Conservation (phyloP, 2,888 invertebrate genomes). For the Pyrrhia umbra region DNA sequence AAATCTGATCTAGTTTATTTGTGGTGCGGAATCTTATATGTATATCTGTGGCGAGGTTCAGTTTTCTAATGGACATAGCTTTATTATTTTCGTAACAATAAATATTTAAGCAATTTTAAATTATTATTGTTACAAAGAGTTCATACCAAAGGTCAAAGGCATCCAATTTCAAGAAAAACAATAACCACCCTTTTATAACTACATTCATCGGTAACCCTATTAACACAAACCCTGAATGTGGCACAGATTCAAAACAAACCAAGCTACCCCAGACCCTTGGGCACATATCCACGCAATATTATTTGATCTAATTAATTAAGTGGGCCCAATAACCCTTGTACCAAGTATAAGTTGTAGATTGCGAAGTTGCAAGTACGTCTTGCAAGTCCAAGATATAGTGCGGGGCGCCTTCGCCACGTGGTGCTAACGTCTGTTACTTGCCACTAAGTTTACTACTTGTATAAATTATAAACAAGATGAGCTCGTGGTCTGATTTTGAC, state of each 20-base stretch:
- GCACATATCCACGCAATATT: conserved; percentile 26
- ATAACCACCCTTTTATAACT: background rate
- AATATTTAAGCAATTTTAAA: too few relatives aligned
- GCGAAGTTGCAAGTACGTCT: conserved; percentile 61
- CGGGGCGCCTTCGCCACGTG: conserved; percentile 66
- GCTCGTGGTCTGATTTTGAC: conserved; percentile 55
- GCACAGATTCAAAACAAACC: conserved; percentile 27
- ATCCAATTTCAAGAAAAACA: background rate
- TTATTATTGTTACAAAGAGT: background rate
- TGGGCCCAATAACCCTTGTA: conserved; percentile 61
- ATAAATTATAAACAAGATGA: conserved; percentile 60
- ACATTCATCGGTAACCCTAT: conserved; percentile 6
- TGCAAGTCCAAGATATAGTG: conserved; percentile 70
- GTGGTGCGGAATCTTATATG: too few relatives aligned
- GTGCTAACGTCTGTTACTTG: conserved; percentile 59
- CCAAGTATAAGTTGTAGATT: conserved; percentile 58
- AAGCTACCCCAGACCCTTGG: conserved; percentile 23
- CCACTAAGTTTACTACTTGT: conserved; percentile 58
- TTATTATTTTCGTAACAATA: too few relatives aligned
- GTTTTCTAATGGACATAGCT: too few relatives aligned
- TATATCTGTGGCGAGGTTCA: too few relatives aligned
- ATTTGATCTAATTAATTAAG: conserved; percentile 64
- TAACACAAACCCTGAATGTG: conserved; percentile 1
- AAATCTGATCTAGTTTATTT: too few relatives aligned
- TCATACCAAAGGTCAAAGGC: background rate